phyloP scores from a whole-genome alignment of 2,888 invertebrate species.

The Amphimallon solstitiale region DNA sequence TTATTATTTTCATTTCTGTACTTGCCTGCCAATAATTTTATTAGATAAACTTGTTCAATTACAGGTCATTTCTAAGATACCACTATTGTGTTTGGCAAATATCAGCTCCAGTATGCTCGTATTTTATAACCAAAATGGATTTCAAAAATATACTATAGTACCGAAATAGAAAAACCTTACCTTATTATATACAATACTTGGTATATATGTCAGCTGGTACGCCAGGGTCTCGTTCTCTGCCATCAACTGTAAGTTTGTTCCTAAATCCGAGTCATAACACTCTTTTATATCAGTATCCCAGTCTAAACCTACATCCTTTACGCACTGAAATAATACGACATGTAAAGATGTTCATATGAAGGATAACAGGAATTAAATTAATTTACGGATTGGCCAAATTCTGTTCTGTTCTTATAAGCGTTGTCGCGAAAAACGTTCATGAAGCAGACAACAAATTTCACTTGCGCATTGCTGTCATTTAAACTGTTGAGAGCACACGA shows the following conservation, averaged over 20 bases:
- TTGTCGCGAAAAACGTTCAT: slow-evolving; percentile 53
- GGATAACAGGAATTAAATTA: not conserved
- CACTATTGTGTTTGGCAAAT: too few species aligned
- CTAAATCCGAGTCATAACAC: slow-evolving; percentile 61
- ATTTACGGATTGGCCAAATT: slow-evolving; percentile 51
- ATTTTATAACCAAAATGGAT: too few species aligned
- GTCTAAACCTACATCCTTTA: slow-evolving; percentile 58
- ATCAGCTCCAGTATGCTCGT: too few species aligned
- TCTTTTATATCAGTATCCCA: slow-evolving; percentile 55
- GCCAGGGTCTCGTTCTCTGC: slow-evolving; percentile 64
- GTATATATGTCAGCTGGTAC: slow-evolving; percentile 65
- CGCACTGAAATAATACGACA: slow-evolving; percentile 59
- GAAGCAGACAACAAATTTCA: slow-evolving; percentile 58
- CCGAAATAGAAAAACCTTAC: slow-evolving; percentile 55
- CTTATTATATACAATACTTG: slow-evolving; percentile 65
- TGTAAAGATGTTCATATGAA: not conserved
- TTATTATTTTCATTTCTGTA: too few species aligned
- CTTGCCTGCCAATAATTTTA: too few species aligned
- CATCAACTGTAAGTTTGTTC: slow-evolving; percentile 63
- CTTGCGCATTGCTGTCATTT: slow-evolving; percentile 57
- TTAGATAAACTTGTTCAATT: too few species aligned
- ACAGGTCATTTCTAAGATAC: too few species aligned
- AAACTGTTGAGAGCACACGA: slow-evolving; percentile 67
- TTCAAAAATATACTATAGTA: too few species aligned
- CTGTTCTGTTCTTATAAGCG: slow-evolving; percentile 36